phyloP scores from a whole-genome alignment of 2,113 vertebrate genomes.

The Tragelaphus scriptus region DNA sequence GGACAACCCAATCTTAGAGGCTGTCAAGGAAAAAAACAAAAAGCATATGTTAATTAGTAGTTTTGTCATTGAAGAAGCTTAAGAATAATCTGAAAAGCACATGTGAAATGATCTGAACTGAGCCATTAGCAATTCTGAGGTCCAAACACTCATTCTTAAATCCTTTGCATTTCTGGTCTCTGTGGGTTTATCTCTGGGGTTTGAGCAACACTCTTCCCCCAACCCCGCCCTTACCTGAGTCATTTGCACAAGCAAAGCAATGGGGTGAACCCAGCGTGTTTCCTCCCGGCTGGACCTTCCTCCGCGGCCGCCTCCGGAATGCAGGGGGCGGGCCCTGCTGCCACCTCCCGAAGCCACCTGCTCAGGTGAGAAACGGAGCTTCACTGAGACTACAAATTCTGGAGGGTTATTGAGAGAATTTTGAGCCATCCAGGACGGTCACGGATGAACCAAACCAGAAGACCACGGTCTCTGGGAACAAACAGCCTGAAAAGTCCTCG shows the following conservation, averaged over 20 bases:
- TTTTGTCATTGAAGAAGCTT: background rate
- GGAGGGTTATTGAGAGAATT: background rate
- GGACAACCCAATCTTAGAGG: background rate
- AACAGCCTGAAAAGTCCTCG: background rate
- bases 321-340: background rate
- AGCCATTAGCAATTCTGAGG: background rate
- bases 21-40: background rate
- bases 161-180: background rate
- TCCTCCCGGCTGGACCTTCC: background rate
- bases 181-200: background rate
- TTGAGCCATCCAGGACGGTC: background rate
- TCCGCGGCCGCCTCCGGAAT: background rate
- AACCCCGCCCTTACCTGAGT: background rate
- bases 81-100: background rate
- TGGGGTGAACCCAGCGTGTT: background rate
- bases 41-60: background rate
- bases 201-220: background rate
- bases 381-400: background rate
- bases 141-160: background rate
- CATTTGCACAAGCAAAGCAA: background rate
- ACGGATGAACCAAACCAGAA: accelerated
- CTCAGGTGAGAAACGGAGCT: background rate
- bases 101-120: background rate
- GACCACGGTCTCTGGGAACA: background rate
- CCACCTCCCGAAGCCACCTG: background rate